A percentile compares a stretch with the other conserved stretches of the same genome.
Conservation (phyloP, 2,888 invertebrate species). For the Pseudococcus jackbeardsleyi region DNA sequence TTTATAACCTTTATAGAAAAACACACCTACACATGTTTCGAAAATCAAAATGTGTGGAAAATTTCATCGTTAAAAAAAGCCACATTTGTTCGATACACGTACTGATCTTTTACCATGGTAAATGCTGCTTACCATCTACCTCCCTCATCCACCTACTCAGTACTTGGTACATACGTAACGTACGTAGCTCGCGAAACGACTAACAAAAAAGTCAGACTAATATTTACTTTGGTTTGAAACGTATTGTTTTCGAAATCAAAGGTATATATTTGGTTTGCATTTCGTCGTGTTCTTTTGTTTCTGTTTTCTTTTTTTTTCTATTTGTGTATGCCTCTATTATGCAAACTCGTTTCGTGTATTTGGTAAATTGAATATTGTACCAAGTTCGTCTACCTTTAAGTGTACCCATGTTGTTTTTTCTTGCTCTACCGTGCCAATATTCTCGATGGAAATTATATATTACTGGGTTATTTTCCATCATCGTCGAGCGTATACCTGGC, state of each 20-base stretch:
- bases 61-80: neutral
- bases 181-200: neutral
- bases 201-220: neutral
- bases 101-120: neutral
- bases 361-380: neutral
- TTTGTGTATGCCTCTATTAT: neutral
- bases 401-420: neutral
- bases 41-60: neutral
- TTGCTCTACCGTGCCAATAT: too few relatives aligned
- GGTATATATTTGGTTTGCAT: constrained; percentile 23
- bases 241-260: constrained; percentile 32
- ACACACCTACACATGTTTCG: too few relatives aligned
- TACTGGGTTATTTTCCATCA: neutral
- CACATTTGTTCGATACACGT: neutral
- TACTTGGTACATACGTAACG: neutral
- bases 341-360: neutral
- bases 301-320: neutral
- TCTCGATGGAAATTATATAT: too few relatives aligned
- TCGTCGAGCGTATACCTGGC: neutral
- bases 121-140: neutral
- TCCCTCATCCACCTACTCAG: neutral
- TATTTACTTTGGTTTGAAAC: constrained; percentile 17
- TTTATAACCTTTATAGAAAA: neutral
- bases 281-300: too few relatives aligned
- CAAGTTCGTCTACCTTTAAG: neutral